These are phyloP conservation scores for Lagenorhynchus albirostris DNA, from an alignment of 2,113 vertebrate genomes.

Conservation along the genomic window DNA sequence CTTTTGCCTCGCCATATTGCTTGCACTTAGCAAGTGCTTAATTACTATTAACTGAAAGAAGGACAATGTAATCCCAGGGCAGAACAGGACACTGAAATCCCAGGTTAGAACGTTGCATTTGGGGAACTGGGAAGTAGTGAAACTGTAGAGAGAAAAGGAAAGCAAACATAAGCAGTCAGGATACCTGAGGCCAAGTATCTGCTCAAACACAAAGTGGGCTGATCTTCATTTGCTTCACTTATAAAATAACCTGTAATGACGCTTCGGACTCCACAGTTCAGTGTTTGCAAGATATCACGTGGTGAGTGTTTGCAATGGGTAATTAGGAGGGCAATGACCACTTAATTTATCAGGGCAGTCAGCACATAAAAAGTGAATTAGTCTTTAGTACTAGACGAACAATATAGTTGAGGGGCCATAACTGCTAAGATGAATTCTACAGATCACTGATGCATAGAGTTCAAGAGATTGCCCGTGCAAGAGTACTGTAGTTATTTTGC, in stretches of 20 bases:
- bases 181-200: not conserved
- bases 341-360: not conserved
- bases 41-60: not conserved
- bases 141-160: not conserved
- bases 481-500: not conserved
- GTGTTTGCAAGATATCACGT: not conserved
- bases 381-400: not conserved
- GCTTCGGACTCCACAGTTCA: not conserved
- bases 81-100: not conserved
- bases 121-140: not conserved
- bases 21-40: not conserved
- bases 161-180: not conserved
- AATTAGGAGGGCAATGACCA: not conserved
- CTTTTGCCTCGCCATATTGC: not conserved
- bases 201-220: not conserved
- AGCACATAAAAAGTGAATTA: not conserved
- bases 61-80: not conserved
- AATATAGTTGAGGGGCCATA: not conserved
- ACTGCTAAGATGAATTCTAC: not conserved
- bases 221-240: not conserved
- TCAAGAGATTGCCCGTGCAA: not conserved
- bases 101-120: not conserved
- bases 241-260: not conserved
- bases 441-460: not conserved
- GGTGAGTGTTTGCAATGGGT: not conserved